Percentiles rank a stretch among this genome's conserved stretches.
These are phyloP conservation scores for Cephus rjabovi DNA, from an alignment of 2,888 invertebrate species.

Conservation along the genomic window DNA sequence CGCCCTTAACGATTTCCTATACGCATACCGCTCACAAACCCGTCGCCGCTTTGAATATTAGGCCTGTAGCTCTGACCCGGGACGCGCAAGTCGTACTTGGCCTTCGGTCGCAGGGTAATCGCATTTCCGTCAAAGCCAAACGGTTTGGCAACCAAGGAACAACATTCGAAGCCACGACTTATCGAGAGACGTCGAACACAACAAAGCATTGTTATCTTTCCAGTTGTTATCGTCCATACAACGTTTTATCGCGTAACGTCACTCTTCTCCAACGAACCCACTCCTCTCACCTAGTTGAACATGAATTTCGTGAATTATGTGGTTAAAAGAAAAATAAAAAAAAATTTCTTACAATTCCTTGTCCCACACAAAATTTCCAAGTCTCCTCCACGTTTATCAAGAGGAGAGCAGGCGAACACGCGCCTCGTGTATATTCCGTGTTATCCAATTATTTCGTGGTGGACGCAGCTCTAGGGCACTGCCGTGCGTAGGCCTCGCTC, in stretches of 20 bases:
- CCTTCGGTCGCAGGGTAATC: not conserved
- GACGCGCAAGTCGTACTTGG: not conserved
- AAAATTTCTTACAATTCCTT: not conserved
- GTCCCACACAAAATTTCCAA: not conserved
- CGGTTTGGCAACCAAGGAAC: not conserved
- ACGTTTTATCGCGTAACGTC: not conserved
- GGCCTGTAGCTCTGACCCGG: too few species aligned
- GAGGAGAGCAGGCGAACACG: not conserved
- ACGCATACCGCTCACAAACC: not conserved
- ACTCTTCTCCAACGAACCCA: not conserved
- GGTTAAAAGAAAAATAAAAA: too few species aligned
- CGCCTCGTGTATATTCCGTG: not conserved
- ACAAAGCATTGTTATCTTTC: not conserved
- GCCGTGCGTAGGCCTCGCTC: conserved; percentile 33
- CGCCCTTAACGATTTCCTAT: not conserved
- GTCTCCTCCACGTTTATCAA: not conserved
- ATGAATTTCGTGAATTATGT: too few species aligned
- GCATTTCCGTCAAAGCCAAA: not conserved
- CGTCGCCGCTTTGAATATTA: too few species aligned
- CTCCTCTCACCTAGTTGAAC: too few species aligned
- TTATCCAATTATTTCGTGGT: conserved; percentile 10
- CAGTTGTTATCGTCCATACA: not conserved
- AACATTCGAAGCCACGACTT: not conserved
- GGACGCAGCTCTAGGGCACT: conserved; percentile 2
- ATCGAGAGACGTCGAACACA: not conserved